Percentiles rank a stretch among this genome's conserved stretches.
Conservation (phyloP, 1,140 invertebrate species). For the Maconellicoccus hirsutus region DNA sequence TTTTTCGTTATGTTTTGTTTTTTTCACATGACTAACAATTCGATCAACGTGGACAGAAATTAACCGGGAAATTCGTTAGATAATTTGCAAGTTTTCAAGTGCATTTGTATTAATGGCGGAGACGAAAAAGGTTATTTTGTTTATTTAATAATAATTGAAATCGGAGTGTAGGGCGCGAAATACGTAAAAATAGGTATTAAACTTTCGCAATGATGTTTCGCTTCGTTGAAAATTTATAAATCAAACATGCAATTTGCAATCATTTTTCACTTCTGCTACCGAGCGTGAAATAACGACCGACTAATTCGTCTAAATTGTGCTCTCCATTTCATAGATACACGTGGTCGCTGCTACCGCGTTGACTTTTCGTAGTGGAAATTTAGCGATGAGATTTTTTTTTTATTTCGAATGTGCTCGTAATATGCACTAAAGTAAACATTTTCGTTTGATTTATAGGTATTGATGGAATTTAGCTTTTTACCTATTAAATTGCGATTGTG, state of each 20-base stretch:
- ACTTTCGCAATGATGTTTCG: not conserved
- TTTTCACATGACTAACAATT: not conserved
- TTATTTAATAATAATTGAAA: not conserved
- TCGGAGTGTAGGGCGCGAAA: no score
- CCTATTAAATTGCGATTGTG: not conserved
- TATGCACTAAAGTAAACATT: no score
- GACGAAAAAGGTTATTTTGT: not conserved
- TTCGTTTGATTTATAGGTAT: constrained; percentile 1
- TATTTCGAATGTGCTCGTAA: no score
- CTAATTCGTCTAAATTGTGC: not conserved
- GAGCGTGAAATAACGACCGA: constrained; percentile 7
- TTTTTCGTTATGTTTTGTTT: not conserved
- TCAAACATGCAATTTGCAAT: not conserved
- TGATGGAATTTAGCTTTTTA: not conserved
- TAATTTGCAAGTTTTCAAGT: not conserved
- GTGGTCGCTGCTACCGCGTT: no score
- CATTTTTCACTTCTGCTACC: constrained; percentile 3
- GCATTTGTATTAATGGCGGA: not conserved
- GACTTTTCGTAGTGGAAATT: no score
- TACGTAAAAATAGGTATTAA: no score
- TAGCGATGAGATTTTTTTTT: no score
- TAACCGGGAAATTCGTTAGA: not conserved
- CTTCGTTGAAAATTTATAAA: constrained; percentile 9
- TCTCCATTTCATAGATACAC: not conserved
- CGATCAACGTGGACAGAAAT: not conserved